phyloP scores from a whole-genome alignment of 2,113 vertebrate species.

The Oreochromis tanganicae region DNA sequence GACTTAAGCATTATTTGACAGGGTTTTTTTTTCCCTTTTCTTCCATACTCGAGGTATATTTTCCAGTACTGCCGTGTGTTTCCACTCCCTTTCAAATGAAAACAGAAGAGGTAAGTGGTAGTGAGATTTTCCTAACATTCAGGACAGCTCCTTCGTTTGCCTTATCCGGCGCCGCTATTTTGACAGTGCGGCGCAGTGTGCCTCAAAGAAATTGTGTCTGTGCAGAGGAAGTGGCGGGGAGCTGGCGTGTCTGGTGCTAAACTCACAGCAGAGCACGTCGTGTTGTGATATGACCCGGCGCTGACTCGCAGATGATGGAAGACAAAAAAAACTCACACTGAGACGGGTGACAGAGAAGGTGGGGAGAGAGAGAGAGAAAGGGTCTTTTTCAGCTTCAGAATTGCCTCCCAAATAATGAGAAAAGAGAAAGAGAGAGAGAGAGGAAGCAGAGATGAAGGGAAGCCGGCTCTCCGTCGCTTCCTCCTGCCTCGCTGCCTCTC shows the following conservation, averaged over 20 bases:
- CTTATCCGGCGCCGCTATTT: constrained; percentile 18
- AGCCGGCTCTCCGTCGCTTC: constrained; percentile 13
- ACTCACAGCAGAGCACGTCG: constrained; percentile 42
- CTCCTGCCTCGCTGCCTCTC: neutral
- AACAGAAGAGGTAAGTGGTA: neutral
- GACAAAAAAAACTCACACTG: constrained; percentile 35
- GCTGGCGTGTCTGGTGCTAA: constrained; percentile 42
- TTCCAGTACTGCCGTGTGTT: neutral
- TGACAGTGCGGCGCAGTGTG: constrained; percentile 24
- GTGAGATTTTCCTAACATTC: neutral
- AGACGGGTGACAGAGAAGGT: neutral
- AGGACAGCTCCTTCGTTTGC: constrained; percentile 18
- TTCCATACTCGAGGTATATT: neutral
- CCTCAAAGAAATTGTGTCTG: constrained; percentile 31
- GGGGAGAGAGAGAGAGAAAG: neutral
- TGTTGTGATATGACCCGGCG: constrained; percentile 59
- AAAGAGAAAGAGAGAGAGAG: constrained; percentile 20
- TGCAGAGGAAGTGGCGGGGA: constrained; percentile 34
- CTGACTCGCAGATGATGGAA: constrained; percentile 56
- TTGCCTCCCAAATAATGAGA: constrained; percentile 50
- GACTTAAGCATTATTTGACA: neutral
- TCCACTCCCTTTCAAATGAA: neutral
- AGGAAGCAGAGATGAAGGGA: constrained; percentile 40
- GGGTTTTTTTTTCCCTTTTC: neutral
- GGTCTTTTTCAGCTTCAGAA: neutral